Conservation (phyloP, 2,888 invertebrate species). For the Furcula furcula region DNA sequence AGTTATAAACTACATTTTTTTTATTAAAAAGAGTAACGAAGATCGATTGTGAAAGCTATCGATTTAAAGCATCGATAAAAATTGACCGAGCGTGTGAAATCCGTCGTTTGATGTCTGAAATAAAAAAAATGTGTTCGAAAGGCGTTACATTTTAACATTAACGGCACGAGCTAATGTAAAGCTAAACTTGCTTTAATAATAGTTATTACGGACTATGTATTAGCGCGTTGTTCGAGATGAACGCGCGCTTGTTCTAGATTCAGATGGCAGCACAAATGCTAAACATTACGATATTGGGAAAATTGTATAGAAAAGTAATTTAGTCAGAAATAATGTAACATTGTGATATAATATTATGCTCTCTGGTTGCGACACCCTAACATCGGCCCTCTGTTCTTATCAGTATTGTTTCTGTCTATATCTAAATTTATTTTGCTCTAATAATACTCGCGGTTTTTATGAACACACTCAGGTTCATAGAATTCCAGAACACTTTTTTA, state of each 20-base stretch:
- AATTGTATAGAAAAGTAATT: no score
- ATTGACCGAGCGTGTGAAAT: conserved; percentile 36
- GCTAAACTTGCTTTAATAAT: conserved; percentile 60
- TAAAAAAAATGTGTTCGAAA: conserved; percentile 38
- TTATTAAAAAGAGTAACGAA: conserved; percentile 27
- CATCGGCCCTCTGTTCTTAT: no score
- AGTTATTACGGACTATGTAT: conserved; percentile 58
- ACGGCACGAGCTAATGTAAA: conserved; percentile 58
- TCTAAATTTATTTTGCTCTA: no score
- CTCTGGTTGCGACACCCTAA: no score
- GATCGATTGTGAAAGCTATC: conserved; percentile 44
- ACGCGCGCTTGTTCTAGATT: not conserved
- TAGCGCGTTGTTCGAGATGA: conserved; percentile 29
- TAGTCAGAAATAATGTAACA: no score
- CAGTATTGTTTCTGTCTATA: no score
- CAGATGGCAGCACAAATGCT: not conserved
- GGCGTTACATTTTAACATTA: conserved; percentile 33
- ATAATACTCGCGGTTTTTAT: no score
- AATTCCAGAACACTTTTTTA: no score
- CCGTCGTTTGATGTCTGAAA: conserved; percentile 35
- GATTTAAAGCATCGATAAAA: conserved; percentile 40
- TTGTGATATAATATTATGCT: no score
- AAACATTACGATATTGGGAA: not conserved
- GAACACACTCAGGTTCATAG: no score
- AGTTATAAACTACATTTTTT: conserved; percentile 6